phyloP scores from a whole-genome alignment of 2,888 invertebrate genomes.

The Eupeodes luniger region DNA sequence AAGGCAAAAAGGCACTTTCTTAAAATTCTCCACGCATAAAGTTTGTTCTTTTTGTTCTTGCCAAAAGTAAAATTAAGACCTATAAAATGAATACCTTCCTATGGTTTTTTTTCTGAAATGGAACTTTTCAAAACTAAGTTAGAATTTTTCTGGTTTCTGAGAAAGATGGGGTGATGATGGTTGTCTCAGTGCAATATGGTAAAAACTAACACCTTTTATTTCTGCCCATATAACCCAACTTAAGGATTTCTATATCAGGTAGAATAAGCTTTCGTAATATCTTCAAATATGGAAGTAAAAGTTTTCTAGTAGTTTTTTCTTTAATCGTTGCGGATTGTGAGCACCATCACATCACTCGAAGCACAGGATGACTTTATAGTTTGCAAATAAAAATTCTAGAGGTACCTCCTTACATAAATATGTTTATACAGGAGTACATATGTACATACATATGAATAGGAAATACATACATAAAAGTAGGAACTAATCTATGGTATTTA shows the following conservation, averaged over 20 bases:
- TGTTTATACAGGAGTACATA: no score
- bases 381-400: neutral
- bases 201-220: conserved; percentile 3
- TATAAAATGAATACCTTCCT: neutral
- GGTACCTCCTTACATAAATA: no score
- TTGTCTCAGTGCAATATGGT: neutral
- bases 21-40: neutral
- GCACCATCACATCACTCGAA: neutral
- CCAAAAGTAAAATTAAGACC: neutral
- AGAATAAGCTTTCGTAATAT: neutral
- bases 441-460: no score
- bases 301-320: neutral
- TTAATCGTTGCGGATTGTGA: conserved; percentile 7
- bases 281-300: conserved; percentile 15
- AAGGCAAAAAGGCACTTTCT: neutral
- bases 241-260: neutral
- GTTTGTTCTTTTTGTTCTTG: neutral
- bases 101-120: neutral
- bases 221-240: neutral
- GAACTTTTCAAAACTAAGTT: conserved; percentile 2
- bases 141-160: neutral
- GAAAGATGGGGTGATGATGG: neutral
- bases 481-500: no score
- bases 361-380: neutral
- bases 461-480: no score